Evolutionary conservation across 1,140 invertebrate genomes (phyloP).

Genomic region (Microplitis demolitor): DNA sequence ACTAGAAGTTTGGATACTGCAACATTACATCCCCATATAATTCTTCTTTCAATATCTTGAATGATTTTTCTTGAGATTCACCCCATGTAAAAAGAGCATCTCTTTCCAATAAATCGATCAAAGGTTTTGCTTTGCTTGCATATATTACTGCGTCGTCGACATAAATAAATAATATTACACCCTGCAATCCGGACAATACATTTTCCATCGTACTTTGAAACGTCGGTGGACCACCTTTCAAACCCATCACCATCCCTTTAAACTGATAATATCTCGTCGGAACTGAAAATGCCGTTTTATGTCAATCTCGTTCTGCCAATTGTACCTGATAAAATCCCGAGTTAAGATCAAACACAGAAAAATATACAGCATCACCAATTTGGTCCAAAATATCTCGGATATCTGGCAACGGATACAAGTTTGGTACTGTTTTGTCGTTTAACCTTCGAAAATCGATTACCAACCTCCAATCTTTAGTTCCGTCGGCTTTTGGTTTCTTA

Average conservation of each 20-base stretch:
- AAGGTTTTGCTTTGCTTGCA: background rate
- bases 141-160: slow-evolving; percentile 1
- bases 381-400: background rate
- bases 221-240: background rate
- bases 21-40: slow-evolving; percentile 25
- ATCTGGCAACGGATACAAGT: background rate
- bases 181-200: background rate
- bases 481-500: background rate
- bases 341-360: background rate
- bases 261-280: background rate
- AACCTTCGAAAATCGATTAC: background rate
- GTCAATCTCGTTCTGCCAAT: background rate
- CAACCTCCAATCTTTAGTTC: background rate
- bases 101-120: background rate
- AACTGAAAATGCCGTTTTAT: background rate
- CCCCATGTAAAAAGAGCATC: background rate
- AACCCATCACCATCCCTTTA: background rate
- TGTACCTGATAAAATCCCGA: background rate
- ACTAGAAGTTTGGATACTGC: slow-evolving; percentile 36
- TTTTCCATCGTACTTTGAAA: background rate
- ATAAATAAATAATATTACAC: background rate
- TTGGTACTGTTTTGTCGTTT: background rate
- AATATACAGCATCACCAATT: background rate
- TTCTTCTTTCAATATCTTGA: slow-evolving; percentile 13
- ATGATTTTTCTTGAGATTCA: background rate